Conservation (phyloP, 2,888 invertebrate species). For the Tryphoninae sp. region DNA sequence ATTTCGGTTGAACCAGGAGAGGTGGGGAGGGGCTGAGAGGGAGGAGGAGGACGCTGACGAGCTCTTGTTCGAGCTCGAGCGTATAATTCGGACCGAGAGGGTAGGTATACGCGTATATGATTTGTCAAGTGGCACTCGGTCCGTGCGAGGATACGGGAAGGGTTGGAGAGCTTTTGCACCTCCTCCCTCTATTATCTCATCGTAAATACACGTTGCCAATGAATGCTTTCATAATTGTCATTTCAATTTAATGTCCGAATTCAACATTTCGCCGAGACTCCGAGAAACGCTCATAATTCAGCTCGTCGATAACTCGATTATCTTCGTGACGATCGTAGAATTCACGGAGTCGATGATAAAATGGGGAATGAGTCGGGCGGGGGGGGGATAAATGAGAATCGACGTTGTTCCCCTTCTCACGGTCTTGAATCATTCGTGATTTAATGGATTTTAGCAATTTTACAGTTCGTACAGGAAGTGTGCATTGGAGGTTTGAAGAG, state of each 20-base stretch:
- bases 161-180: not conserved
- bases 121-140: constrained; percentile 11
- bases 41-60: constrained; percentile 43
- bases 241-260: constrained; percentile 39
- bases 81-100: constrained; percentile 24
- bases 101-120: not conserved
- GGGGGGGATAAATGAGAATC: no score
- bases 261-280: constrained; percentile 11
- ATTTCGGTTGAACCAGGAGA: not conserved
- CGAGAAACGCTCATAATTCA: constrained; percentile 23
- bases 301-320: constrained; percentile 34
- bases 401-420: no score
- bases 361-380: not conserved
- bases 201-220: not conserved
- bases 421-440: not conserved
- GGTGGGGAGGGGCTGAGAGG: no score
- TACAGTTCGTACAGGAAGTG: not conserved
- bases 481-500: no score
- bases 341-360: not conserved
- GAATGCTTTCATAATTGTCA: constrained; percentile 25
- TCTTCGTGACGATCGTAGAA: not conserved
- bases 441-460: constrained; percentile 12
- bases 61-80: constrained; percentile 54
- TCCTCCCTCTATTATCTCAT: no score
- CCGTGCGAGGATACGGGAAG: not conserved